phyloP scores from a whole-genome alignment of 1,140 invertebrate genomes.

The Aporrectodea caliginosa region DNA sequence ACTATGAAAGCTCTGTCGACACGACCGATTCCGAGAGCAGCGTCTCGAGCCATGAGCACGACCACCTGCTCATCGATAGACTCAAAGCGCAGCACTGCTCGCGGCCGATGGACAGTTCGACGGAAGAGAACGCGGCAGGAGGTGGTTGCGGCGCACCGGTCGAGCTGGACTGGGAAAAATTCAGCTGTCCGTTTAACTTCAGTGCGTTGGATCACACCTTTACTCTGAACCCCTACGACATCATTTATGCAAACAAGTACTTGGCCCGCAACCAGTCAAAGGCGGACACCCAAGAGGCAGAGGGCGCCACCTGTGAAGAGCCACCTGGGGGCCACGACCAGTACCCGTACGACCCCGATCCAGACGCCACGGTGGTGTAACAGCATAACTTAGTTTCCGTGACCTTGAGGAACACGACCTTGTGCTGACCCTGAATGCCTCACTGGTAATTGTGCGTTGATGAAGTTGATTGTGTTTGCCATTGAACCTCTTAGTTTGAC shows the following conservation, averaged over 20 bases:
- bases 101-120: neutral
- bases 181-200: slow-evolving; percentile 19
- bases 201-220: slow-evolving; percentile 9
- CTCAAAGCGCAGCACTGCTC: neutral
- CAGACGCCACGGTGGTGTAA: neutral
- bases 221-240: slow-evolving; percentile 17
- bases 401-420: too few relatives aligned
- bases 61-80: neutral
- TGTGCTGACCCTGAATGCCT: too few relatives aligned
- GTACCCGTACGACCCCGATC: neutral
- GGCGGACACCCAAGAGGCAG: neutral
- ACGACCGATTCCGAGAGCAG: neutral
- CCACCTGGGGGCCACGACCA: neutral
- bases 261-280: neutral
- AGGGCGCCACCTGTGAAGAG: neutral
- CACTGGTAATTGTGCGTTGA: too few relatives aligned
- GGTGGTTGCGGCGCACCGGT: neutral
- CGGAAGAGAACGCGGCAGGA: neutral
- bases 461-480: too few relatives aligned
- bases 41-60: neutral
- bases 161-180: slow-evolving; percentile 11
- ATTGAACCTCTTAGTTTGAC: too few relatives aligned
- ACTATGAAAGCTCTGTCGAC: neutral
- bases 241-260: slow-evolving; percentile 22
- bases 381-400: too few relatives aligned